Evolutionary conservation across 2,797 vertebrate genomes (phyloP).

Genomic region (Chromobotia macracanthus): DNA sequence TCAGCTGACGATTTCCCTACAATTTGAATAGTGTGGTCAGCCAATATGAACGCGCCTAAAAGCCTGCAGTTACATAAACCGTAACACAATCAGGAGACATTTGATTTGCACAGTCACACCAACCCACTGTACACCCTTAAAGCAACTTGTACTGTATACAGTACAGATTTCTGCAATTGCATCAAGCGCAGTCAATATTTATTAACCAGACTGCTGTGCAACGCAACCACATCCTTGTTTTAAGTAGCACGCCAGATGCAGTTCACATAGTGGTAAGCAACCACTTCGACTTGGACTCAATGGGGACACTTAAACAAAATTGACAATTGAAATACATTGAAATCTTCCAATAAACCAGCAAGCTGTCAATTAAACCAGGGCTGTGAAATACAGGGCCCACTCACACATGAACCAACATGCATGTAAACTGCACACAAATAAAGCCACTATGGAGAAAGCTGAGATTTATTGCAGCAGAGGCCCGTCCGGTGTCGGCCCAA

Average conservation of each 20-base stretch:
- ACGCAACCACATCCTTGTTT: not conserved
- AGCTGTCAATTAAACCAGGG: not conserved
- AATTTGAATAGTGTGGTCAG: not conserved
- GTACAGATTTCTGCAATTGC: not conserved
- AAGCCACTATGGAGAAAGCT: constrained; percentile 16
- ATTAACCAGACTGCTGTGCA: not conserved
- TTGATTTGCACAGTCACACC: not conserved
- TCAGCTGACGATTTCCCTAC: not conserved
- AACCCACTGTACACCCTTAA: not conserved
- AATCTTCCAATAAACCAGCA: not conserved
- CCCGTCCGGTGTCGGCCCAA: constrained; percentile 27
- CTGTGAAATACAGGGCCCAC: too few species aligned
- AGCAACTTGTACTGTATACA: not conserved
- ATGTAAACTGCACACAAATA: not conserved
- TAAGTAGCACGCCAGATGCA: not conserved
- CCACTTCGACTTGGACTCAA: not conserved
- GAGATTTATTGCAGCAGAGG: constrained; percentile 42
- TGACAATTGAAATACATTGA: constrained; percentile 13
- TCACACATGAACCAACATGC: not conserved
- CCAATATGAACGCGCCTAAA: not conserved
- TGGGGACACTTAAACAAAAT: not conserved
- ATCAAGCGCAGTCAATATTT: too few species aligned
- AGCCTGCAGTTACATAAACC: not conserved
- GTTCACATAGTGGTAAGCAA: not conserved
- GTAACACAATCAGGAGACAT: not conserved